Conservation (phyloP, 2,888 invertebrate species). For the Eupithecia abbreviata region DNA sequence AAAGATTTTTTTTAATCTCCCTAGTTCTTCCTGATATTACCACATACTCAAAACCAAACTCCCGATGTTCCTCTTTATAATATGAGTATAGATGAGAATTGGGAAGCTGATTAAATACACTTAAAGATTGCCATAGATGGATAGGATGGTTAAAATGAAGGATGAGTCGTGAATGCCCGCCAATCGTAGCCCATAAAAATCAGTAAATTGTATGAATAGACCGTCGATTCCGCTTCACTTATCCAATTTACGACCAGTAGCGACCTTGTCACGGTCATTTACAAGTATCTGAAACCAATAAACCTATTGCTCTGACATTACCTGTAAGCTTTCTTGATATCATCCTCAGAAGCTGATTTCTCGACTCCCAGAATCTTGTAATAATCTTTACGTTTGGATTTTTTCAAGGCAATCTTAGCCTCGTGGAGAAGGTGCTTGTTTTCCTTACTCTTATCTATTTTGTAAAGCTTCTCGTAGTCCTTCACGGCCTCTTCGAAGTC, state of each 20-base stretch:
- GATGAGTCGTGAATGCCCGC: neutral
- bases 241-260: slow-evolving; percentile 4
- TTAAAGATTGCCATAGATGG: neutral
- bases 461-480: slow-evolving; percentile 94
- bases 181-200: neutral
- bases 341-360: slow-evolving; percentile 92
- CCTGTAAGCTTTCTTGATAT: slow-evolving; percentile 97
- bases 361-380: slow-evolving; percentile 96
- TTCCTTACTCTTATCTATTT: slow-evolving; percentile 92
- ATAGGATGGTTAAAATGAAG: neutral
- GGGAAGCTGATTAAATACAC: neutral
- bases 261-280: slow-evolving; percentile 8
- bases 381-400: slow-evolving; percentile 97
- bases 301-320: slow-evolving; percentile 40
- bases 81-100: no score
- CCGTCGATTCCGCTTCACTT: neutral
- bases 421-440: slow-evolving; percentile 92
- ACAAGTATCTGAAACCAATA: neutral
- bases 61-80: no score
- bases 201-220: slow-evolving; percentile 8
- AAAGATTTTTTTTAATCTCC: no score
- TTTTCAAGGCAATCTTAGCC: slow-evolving; percentile 94
- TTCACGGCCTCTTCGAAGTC: slow-evolving; percentile 94
- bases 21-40: no score
- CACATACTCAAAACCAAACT: no score